phyloP scores from a whole-genome alignment of 2,113 vertebrate species.

The Spizaetus ornatus region DNA sequence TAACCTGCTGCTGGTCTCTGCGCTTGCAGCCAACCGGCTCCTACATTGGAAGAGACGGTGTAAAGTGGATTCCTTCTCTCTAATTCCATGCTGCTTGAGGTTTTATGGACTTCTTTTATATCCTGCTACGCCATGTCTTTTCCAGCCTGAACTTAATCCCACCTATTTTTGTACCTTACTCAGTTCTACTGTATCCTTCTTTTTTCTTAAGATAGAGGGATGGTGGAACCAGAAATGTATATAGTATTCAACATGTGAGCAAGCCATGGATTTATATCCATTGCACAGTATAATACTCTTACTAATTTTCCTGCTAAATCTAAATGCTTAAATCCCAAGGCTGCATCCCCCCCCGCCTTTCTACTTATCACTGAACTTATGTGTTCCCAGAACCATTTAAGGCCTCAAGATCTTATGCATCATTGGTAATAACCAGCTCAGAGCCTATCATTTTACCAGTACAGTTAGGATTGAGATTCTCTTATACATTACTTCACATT shows the following conservation, averaged over 20 bases:
- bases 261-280: not conserved
- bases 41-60: rapidly evolving
- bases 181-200: not conserved
- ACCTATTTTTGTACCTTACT: not conserved
- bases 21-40: not conserved
- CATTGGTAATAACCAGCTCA: not conserved
- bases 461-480: not conserved
- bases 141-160: not conserved
- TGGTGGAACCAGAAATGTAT: not conserved
- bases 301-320: not conserved
- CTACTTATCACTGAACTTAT: not conserved
- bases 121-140: not conserved
- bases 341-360: not conserved
- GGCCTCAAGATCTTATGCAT: not conserved
- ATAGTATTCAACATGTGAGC: rapidly evolving
- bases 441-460: not conserved
- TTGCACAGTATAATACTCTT: not conserved
- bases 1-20: not conserved
- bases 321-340: not conserved
- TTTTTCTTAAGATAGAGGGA: not conserved
- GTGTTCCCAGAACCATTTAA: not conserved
- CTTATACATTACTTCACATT: not conserved
- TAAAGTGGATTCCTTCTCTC: not conserved
- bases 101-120: not conserved
- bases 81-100: not conserved